Evolutionary conservation across 2,888 invertebrate genomes (phyloP), one percentile per base, ranked within the genome.

Genomic region (Loripinus fragilis): DNA sequence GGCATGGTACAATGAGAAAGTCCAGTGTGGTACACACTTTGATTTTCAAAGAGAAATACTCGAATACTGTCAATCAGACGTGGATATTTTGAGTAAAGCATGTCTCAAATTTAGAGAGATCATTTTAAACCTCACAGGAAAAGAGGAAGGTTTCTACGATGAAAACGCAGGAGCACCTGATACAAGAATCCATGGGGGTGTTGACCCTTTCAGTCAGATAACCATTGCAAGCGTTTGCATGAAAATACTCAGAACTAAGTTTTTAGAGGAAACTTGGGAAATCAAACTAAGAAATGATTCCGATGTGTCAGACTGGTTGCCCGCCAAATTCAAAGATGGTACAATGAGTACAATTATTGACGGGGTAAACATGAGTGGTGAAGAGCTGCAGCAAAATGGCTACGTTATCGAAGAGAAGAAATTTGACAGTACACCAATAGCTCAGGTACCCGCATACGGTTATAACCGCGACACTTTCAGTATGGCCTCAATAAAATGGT

Each of bases 11-110:
- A 25, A 71, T 17, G 52, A 55, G 28, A 74, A 69, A 68, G 65
- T n/a, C 35, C 17, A 60, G 30, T 33, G 42, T 5, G 50, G 65
- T 23, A 23, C 65, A 12, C 20, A 55, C 5, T 79, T 81, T 48
- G 77, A 80, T 71, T 81, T 84, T 71, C n/a, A 66, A 25, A 60
- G 66, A 64, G 81, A 84, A 64, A 78, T 84, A 52, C 25, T 66
- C 38, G 72, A 60, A 45, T 84, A 84, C 64, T 84, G 81, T 71
- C 50, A 77, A 12, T 65, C 69, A 17, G 81, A 81, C 45, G 81
- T 81, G 1, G 77, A 78, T 48, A 80, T 80, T 23, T 55, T 84
- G 41, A 42, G 79, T 33, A 33, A 64, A 10, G 76, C 74, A 0
- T 75, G 76, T 60, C 28, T 80, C 23, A 73, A 64, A 33, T 85